Evolutionary conservation across 2,797 vertebrate genomes (phyloP).

Genomic region (Astyanax mexicanus): DNA sequence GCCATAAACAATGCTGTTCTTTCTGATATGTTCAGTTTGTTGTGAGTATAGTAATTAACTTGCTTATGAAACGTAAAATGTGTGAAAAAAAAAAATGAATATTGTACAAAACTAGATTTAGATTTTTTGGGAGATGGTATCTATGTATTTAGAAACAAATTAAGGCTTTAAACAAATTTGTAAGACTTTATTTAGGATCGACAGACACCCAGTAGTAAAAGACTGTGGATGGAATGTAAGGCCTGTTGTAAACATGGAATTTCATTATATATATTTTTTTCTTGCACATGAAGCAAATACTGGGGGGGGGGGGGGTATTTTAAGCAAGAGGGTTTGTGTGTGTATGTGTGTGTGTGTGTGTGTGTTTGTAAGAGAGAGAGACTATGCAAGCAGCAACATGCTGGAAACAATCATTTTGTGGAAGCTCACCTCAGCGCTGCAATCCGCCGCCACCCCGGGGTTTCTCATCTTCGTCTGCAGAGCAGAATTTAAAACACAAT

Average conservation of each 20-base stretch:
- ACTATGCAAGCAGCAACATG: slow-evolving; percentile 70
- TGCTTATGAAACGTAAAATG: no score
- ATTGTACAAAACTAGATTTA: no score
- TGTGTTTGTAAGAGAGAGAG: no score
- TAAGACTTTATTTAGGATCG: no score
- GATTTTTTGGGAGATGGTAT: no score
- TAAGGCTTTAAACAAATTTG: no score
- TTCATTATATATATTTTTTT: slow-evolving; percentile 61
- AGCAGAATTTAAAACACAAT: slow-evolving; percentile 43
- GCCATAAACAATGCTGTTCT: no score
- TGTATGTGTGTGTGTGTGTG: slow-evolving; percentile 62
- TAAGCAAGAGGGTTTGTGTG: slow-evolving; percentile 33
- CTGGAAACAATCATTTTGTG: slow-evolving; percentile 73
- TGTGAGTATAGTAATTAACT: no score
- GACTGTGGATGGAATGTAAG: slow-evolving; percentile 52
- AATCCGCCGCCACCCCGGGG: slow-evolving; percentile 64
- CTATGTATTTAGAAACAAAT: no score
- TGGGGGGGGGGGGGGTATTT: neutral
- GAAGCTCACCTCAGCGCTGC: slow-evolving; percentile 63
- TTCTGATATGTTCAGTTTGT: no score
- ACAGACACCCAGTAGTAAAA: no score
- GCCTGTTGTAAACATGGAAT: slow-evolving; percentile 55
- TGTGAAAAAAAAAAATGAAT: no score
- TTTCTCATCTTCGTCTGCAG: slow-evolving; percentile 45
- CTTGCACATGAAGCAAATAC: slow-evolving; percentile 52